Conservation (phyloP, 2,888 invertebrate species). For the Sericinus montela region DNA sequence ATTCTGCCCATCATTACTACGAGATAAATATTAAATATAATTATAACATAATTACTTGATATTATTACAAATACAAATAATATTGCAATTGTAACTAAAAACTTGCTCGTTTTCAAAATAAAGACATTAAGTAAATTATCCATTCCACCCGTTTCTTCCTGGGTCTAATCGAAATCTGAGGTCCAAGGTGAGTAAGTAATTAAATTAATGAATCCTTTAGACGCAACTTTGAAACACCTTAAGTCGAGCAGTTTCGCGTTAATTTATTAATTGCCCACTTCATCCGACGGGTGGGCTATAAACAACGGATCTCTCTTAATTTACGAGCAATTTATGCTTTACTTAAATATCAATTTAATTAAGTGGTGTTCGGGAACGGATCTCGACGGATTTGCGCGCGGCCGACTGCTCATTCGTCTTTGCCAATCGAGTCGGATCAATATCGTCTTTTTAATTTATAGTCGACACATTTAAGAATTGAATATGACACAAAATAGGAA, state of each 20-base stretch:
- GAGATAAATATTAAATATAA: too few species aligned
- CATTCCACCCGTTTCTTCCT: conserved; percentile 1
- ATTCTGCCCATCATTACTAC: too few species aligned
- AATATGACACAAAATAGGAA: too few species aligned
- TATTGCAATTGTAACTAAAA: too few species aligned
- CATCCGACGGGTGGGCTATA: conserved; percentile 54
- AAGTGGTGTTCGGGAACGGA: conserved; percentile 65
- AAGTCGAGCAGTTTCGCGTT: conserved; percentile 65
- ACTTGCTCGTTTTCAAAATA: neutral
- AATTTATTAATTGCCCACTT: conserved; percentile 77
- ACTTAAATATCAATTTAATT: conserved; percentile 80
- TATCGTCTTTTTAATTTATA: conserved; percentile 12
- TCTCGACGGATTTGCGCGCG: conserved; percentile 55
- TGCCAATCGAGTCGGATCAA: conserved; percentile 48
- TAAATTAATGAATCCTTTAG: conserved; percentile 70
- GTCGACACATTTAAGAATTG: too few species aligned
- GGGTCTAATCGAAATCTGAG: conserved; percentile 24
- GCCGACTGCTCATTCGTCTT: conserved; percentile 56
- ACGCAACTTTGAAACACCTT: conserved; percentile 58
- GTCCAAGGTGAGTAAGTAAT: conserved; percentile 46
- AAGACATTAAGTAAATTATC: neutral
- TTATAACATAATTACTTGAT: too few species aligned
- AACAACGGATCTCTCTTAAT: conserved; percentile 77
- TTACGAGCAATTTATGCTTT: conserved; percentile 78
- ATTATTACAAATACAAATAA: too few species aligned